These are phyloP conservation scores for Holacanthus passer DNA, from an alignment of 2,113 vertebrate genomes.

Conservation along the genomic window DNA sequence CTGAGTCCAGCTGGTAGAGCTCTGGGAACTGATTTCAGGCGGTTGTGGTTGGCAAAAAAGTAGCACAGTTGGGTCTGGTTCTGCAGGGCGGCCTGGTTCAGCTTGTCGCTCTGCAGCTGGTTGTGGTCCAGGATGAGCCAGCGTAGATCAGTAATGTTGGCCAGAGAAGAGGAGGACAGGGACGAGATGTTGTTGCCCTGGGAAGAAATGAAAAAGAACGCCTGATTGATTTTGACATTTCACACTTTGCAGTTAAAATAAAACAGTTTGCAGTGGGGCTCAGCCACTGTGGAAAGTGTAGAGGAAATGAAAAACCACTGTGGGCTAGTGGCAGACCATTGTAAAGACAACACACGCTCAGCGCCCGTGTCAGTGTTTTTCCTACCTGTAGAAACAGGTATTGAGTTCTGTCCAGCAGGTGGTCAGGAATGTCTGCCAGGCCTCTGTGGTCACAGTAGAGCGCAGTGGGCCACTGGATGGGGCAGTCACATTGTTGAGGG, in stretches of 20 bases:
- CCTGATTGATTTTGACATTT: neutral
- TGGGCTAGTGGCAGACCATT: slow-evolving; percentile 13
- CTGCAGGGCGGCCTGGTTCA: slow-evolving; percentile 63
- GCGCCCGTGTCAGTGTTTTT: neutral
- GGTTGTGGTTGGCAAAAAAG: slow-evolving; percentile 84
- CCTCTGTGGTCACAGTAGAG: slow-evolving; percentile 83
- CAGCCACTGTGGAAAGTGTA: neutral
- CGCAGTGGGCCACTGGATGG: slow-evolving; percentile 85
- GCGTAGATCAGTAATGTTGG: slow-evolving; percentile 76
- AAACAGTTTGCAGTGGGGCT: neutral
- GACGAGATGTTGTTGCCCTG: slow-evolving; percentile 82
- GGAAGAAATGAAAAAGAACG: neutral
- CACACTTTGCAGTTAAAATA: neutral
- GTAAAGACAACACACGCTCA: slow-evolving; percentile 16
- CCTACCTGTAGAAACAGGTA: slow-evolving; percentile 84
- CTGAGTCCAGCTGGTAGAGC: slow-evolving; percentile 77
- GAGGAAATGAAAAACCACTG: slow-evolving; percentile 23
- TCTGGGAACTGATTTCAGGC: slow-evolving; percentile 75
- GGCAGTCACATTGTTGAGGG: slow-evolving; percentile 82
- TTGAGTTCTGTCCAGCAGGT: slow-evolving; percentile 73
- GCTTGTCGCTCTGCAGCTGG: slow-evolving; percentile 70
- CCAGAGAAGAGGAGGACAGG: slow-evolving; percentile 63
- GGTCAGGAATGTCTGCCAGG: slow-evolving; percentile 62
- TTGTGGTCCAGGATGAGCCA: slow-evolving; percentile 86
- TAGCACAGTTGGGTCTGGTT: slow-evolving; percentile 77